Base-by-base conservation (phyloP, 35 echinoderm and acorn worm genomes). In the Acanthaster planci region DNA sequence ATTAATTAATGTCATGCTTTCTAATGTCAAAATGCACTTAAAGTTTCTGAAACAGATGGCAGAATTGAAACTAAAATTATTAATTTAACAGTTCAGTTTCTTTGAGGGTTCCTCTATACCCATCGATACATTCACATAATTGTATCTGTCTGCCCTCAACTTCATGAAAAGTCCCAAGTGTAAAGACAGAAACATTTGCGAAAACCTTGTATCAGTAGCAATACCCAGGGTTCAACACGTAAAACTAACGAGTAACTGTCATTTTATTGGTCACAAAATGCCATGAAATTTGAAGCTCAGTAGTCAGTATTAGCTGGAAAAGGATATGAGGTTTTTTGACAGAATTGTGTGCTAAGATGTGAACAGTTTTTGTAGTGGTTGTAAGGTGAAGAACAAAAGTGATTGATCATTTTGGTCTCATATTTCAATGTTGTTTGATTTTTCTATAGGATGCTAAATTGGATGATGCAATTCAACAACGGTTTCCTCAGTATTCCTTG, bases 401-500 rank as follows among this genome's bases (percentile, higher is more conserved):
- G 15, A n/a, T 3, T 26, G 36, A 19, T 27, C 39, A 51, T 18
- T 17, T 38, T n/a, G 47, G 57, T 60, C 57, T 21, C 9, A 60
- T 21, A 60, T 19, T 42, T 10, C 23, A 22, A 78, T 44, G 37
- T 40, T 72, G 5, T 12, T n/a, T 12, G 75, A 77, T 78, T 39
- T 77, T 40, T 0, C 17, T 76, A 87, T 22, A 40, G 79, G 92
- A 85, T 47, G 76, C 76, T 79, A 57, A 53, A 22, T 34, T 89
- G 19, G 38, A 77, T 54, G 40, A 89, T 51, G 60, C 78, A 18
- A 37, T 93, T 2, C 51, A 89, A 50, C 19, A 85, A 9, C 60
- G 53, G 30, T 93, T 80, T 59, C 92, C 92, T 35, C 92, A 83
- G 15, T 93, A 93, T 76, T 84, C 86, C 16, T 60, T 93, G 42